These are phyloP conservation scores for Gulo gulo DNA, from an alignment of 2,113 vertebrate species.

Conservation along the genomic window DNA sequence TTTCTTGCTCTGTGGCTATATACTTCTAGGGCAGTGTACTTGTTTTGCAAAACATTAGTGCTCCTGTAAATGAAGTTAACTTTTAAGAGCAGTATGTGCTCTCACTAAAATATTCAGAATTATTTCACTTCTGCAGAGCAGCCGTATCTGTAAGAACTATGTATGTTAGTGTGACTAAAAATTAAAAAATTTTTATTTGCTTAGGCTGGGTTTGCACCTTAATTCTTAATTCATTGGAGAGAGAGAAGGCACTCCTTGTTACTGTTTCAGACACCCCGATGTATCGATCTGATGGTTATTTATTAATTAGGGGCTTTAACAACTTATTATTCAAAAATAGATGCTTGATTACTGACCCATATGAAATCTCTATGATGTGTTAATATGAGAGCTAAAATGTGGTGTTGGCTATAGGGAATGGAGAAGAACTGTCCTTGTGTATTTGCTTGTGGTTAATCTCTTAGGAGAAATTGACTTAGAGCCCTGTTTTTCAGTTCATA, in stretches of 20 bases:
- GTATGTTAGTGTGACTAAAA: neutral
- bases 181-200: neutral
- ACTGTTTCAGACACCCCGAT: conserved; percentile 1
- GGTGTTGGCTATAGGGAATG: neutral
- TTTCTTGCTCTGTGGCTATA: neutral
- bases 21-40: neutral
- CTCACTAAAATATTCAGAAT: neutral
- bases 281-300: neutral
- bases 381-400: neutral
- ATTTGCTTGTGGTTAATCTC: conserved; percentile 12
- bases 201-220: neutral
- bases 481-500: neutral
- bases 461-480: neutral
- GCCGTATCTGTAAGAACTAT: neutral
- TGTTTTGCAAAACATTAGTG: conserved; percentile 38
- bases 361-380: neutral
- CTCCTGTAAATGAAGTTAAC: neutral
- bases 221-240: neutral
- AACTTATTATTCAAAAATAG: neutral
- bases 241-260: neutral
- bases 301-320: conserved; percentile 1
- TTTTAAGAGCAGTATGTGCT: neutral
- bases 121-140: neutral
- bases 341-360: neutral
- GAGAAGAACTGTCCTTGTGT: neutral